Percentiles rank a stretch among this genome's conserved stretches.
Conservation (phyloP, 2,113 vertebrate genomes). For the Rhinolophus sinicus region DNA sequence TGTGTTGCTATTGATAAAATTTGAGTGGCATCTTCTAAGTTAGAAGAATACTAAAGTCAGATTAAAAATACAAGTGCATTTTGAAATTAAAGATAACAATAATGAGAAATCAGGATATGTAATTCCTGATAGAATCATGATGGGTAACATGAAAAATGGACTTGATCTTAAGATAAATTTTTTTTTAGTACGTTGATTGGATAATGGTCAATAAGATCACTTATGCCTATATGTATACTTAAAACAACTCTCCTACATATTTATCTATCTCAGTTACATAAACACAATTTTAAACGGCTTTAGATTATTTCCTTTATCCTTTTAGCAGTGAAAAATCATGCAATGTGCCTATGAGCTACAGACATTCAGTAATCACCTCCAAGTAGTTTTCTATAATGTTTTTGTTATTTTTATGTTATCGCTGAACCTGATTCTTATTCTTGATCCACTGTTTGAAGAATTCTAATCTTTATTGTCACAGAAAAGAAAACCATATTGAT, state of each 20-base stretch:
- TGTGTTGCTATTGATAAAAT: not conserved
- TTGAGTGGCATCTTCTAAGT: not conserved
- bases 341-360: not conserved
- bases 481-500: slow-evolving; percentile 13
- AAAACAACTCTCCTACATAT: not conserved
- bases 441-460: slow-evolving; percentile 11
- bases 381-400: slow-evolving; percentile 19
- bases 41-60: not conserved
- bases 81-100: not conserved
- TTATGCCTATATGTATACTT: not conserved
- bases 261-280: slow-evolving; percentile 5
- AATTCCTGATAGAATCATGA: not conserved
- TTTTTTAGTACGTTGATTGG: not conserved
- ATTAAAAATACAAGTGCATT: not conserved
- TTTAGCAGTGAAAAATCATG: slow-evolving; percentile 40
- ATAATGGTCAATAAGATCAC: not conserved
- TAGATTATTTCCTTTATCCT: not conserved
- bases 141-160: slow-evolving; percentile 11
- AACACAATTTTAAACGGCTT: slow-evolving; percentile 50
- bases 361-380: slow-evolving; percentile 27
- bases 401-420: slow-evolving; percentile 46
- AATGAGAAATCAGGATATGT: not conserved
- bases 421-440: not conserved
- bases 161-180: slow-evolving; percentile 29
- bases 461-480: slow-evolving; percentile 36